These are phyloP conservation scores for Astropecten irregularis DNA, from an alignment of 53 echinoderm and acorn worm genomes.

Conservation along the genomic window DNA sequence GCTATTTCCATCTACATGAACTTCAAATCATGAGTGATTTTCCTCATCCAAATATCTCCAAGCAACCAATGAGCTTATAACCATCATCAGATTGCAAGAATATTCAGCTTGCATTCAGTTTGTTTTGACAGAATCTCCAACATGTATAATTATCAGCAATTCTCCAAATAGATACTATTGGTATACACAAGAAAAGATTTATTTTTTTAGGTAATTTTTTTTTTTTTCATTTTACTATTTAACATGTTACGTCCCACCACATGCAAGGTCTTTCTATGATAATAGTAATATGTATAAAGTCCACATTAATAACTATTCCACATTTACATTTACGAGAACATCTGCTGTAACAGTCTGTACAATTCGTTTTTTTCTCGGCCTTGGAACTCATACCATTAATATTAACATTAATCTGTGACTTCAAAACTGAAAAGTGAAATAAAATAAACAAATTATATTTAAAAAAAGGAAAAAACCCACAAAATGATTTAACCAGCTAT, in stretches of 20 bases:
- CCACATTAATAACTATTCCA: conserved; percentile 32
- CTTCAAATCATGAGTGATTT: too few species aligned
- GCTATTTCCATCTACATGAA: too few species aligned
- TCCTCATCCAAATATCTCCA: too few species aligned
- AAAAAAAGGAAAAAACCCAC: background rate
- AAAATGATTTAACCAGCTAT: too few species aligned
- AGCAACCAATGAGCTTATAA: too few species aligned
- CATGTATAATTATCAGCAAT: too few species aligned
- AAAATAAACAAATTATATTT: background rate
- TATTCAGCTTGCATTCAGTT: too few species aligned
- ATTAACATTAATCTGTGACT: conserved; percentile 1
- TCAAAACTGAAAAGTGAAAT: background rate
- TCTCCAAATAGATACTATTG: conserved; percentile 1
- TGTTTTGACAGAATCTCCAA: too few species aligned
- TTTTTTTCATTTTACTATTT: background rate
- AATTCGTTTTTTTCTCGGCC: background rate
- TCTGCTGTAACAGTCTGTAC: conserved; percentile 23
- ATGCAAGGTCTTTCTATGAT: conserved; percentile 32
- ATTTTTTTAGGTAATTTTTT: background rate
- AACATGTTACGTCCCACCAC: conserved; percentile 24
- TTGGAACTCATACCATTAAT: background rate
- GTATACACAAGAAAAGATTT: conserved; percentile 37
- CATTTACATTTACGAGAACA: conserved; percentile 34
- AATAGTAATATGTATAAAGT: conserved; percentile 36
- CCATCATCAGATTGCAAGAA: too few species aligned